Evolutionary conservation across 2,113 vertebrate species (phyloP), one percentile per base, ranked within the genome.

Genomic region (Catharus bicknelli): DNA sequence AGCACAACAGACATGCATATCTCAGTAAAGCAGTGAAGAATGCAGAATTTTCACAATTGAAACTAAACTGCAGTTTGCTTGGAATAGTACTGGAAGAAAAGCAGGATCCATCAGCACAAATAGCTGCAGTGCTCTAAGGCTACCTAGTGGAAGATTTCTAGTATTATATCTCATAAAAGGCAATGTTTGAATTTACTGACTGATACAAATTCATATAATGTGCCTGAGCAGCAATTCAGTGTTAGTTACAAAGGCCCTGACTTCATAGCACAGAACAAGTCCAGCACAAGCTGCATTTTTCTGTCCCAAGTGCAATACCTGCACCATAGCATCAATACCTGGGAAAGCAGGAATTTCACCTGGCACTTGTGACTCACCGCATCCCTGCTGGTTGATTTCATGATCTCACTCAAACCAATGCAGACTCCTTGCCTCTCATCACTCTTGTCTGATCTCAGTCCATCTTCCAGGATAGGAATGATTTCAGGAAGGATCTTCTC

Each of bases 401-500:
- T 99, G 94, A 99, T 99, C 97, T 99, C 99, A 1, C 99, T 99
- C 87, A 99, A 96, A 22, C 99, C 99, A 0, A 99, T 99, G 96
- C 99, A 99, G 83, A 99, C 99, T 0, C 99, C 99, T 97, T 99
- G 99, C 84, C 99, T 98, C 97, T 99, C 98, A 4, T 99, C 99
- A 1, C 99, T 99, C 97, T 99, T 99, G 76, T 98, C 99, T 3
- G 99, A 99, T 82, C 98, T 98, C 76, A 99, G 97, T 13, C 99
- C 98, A 48, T 99, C 98, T 93, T 99, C 99, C 89, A 99, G 97
- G 97, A 99, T 99, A 77, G 99, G 99, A 96, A 99, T 99, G 87
- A 99, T 99, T 97, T 99, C 99, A 0, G 99, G 99, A 40, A 99
- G 99, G 86, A 99, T 99, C 95, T 99, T 99, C 96, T 99, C 99